Evolutionary conservation across 1,140 invertebrate genomes (phyloP).

Genomic region (Macrotrachela quadricornifera): DNA sequence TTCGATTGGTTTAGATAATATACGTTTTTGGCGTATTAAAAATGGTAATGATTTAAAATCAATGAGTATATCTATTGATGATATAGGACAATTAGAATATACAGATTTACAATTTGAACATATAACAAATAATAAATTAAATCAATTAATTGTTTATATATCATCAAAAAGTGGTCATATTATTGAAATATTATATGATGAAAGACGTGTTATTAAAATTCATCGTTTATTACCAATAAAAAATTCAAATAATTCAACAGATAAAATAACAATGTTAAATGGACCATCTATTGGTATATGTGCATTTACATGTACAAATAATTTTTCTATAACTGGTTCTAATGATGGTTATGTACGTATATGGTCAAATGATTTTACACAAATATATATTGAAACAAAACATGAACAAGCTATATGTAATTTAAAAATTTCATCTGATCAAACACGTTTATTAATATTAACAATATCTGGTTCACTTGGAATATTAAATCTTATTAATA

Average conservation of each 20-base stretch:
- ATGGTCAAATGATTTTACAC: constrained; percentile 27
- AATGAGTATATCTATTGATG: no score
- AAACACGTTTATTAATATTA: not conserved
- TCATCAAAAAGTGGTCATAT: no score
- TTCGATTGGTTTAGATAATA: constrained; percentile 27
- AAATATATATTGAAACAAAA: constrained; percentile 26
- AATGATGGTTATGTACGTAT: constrained; percentile 28
- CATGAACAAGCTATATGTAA: constrained; percentile 6
- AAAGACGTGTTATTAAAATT: no score
- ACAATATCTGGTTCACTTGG: constrained; percentile 22
- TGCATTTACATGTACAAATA: constrained; percentile 23
- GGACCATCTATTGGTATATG: constrained; percentile 13
- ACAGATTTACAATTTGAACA: no score
- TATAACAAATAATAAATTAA: no score
- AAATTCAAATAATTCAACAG: no score
- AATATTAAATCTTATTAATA: constrained; percentile 22
- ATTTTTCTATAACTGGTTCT: constrained; percentile 29
- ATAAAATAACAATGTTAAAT: no score
- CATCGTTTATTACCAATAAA: no score
- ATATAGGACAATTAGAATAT: no score
- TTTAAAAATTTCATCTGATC: not conserved
- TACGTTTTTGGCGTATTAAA: constrained; percentile 26
- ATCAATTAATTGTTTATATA: no score
- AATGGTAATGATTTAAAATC: no score
- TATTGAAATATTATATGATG: no score